These are phyloP conservation scores for Condylura cristata DNA, from an alignment of 2,113 vertebrate genomes.

Conservation along the genomic window DNA sequence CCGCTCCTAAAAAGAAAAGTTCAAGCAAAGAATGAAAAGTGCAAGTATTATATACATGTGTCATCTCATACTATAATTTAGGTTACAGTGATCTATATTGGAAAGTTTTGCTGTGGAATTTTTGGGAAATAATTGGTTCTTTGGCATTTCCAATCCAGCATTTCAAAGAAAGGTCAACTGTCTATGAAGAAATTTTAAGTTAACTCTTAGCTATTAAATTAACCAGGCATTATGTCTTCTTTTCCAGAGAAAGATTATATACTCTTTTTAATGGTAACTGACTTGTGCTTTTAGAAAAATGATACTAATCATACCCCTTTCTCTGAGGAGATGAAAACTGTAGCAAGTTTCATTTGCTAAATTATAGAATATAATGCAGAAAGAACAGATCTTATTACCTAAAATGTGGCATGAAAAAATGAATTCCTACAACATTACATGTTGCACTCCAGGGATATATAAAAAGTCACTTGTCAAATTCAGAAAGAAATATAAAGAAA, in stretches of 20 bases:
- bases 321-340: background rate
- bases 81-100: background rate
- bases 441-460: background rate
- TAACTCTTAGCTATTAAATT: constrained; percentile 39
- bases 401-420: background rate
- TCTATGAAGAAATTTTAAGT: constrained; percentile 23
- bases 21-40: background rate
- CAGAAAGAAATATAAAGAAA: background rate
- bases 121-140: constrained; percentile 37
- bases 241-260: background rate
- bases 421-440: background rate
- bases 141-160: background rate
- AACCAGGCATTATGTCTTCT: background rate
- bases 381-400: background rate
- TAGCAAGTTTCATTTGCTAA: constrained; percentile 46
- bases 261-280: background rate
- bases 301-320: constrained; percentile 4
- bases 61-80: background rate
- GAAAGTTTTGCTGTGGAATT: constrained; percentile 8
- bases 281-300: constrained; percentile 35
- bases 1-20: constrained; percentile 26
- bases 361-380: background rate
- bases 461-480: background rate
- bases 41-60: background rate
- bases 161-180: background rate